Conservation (phyloP, 2,888 invertebrate species). For the Eumacrocentrus americanus region DNA sequence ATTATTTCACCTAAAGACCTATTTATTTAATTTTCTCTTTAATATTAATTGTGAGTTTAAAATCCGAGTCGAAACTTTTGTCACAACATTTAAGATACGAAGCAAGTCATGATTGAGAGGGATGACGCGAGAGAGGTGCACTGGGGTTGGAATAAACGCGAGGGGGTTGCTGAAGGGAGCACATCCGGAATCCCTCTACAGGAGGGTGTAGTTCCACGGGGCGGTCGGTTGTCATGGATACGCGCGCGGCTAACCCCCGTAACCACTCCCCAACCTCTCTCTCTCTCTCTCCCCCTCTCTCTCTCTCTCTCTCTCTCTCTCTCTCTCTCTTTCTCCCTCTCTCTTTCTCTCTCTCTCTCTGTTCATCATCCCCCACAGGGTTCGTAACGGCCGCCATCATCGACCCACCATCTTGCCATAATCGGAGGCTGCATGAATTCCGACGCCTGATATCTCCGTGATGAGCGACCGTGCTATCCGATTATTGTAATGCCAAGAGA, state of each 20-base stretch:
- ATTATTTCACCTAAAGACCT: no score
- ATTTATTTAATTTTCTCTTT: no score
- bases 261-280: conserved; percentile 45
- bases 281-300: neutral
- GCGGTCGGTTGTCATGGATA: conserved; percentile 62
- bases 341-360: neutral
- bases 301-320: conserved; percentile 5
- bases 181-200: conserved; percentile 58
- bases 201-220: conserved; percentile 51
- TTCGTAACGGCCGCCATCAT: conserved; percentile 57
- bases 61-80: no score
- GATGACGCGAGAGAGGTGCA: conserved; percentile 8
- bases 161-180: conserved; percentile 39
- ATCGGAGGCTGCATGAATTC: conserved; percentile 38
- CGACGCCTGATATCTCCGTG: conserved; percentile 10
- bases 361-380: conserved; percentile 17
- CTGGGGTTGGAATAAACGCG: conserved; percentile 2
- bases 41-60: no score
- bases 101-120: conserved; percentile 14
- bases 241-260: conserved; percentile 56
- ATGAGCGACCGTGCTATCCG: conserved; percentile 20
- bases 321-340: neutral
- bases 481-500: conserved; percentile 21
- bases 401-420: conserved; percentile 61
- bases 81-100: neutral